Base-by-base conservation (phyloP, 1,140 invertebrate species). In the Phocides pigmalion region DNA sequence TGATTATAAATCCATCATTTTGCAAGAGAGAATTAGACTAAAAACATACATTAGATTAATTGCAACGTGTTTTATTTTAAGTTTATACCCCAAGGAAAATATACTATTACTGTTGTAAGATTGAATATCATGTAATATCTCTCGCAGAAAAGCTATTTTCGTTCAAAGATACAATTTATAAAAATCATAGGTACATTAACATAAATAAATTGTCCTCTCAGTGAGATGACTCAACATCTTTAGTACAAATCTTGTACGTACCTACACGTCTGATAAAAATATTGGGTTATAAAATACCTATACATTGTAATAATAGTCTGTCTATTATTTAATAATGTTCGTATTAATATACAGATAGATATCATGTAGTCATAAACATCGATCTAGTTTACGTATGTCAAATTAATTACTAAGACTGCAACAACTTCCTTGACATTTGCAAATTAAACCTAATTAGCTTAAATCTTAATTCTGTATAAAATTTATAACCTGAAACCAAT, bases 121-220 rank as follows among this genome's bases (percentile, higher is more conserved):
- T 28, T 28, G n/a, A 28, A 28, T 28, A 28, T 8, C 25, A 4
- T 28, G 2, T 8, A 28, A 3, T 28, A 28, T 8, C 6, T 8
- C 9, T 39, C 20, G 28, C 44, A 51, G 49, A 51, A 35, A 58
- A 51, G 28, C 46, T 59, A 65, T 59, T 58, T 58, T 50, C 15
- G 53, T 42, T 39, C 39, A 49, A 4, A 28, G 25, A 28, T 11
- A 44, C 17, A 35, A 41, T 56, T 22, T 44, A 39, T 11, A 14
- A 39, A 19, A 12, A n/a, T 54, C 25, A 19, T n/a, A n/a, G n/a
- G n/a, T 39, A 32, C 12, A 54, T 8, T 14, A 19, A 1, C 15
- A 14, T 14, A 39, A n/a, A n/a, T n/a, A n/a, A 25, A 16, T 58
- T 54, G 51, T 54, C 28, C 51, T 20, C 51, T 4, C 44, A 14